These are phyloP conservation scores for Trissolcus basalis DNA, from an alignment of 1,140 invertebrate genomes.

Conservation along the genomic window DNA sequence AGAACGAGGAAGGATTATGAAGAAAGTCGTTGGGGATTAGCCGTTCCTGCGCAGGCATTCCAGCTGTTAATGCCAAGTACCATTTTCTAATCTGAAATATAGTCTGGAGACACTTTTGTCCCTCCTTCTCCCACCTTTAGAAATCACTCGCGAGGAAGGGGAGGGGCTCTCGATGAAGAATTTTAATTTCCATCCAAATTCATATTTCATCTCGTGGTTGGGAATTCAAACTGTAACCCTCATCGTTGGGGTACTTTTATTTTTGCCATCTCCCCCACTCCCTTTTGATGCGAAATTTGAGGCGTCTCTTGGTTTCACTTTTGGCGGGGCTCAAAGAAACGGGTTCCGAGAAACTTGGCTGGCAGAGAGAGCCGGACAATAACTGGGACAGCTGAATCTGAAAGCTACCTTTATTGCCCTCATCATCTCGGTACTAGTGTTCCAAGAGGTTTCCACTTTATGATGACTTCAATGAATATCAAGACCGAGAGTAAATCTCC, in stretches of 20 bases:
- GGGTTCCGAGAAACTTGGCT: neutral
- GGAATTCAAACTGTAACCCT: too few relatives aligned
- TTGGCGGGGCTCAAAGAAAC: too few relatives aligned
- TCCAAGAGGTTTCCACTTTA: slow-evolving; percentile 39
- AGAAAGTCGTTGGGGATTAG: slow-evolving; percentile 8
- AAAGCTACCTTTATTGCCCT: slow-evolving; percentile 42
- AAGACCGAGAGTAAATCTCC: slow-evolving; percentile 16
- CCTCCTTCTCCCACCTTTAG: too few relatives aligned
- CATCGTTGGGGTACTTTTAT: too few relatives aligned
- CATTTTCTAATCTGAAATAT: neutral
- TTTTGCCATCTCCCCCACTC: too few relatives aligned
- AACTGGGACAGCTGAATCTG: slow-evolving; percentile 36
- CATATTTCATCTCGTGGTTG: too few relatives aligned
- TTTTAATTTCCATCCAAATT: too few relatives aligned
- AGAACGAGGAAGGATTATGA: slow-evolving; percentile 18
- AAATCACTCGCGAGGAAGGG: too few relatives aligned
- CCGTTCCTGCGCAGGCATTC: neutral
- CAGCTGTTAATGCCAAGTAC: neutral
- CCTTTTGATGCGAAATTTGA: too few relatives aligned
- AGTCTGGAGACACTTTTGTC: too few relatives aligned
- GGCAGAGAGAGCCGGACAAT: slow-evolving; percentile 27
- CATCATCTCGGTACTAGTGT: slow-evolving; percentile 26
- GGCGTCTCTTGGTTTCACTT: too few relatives aligned
- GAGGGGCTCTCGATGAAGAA: too few relatives aligned
- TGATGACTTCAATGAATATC: slow-evolving; percentile 35